Percentiles rank a stretch among this genome's conserved stretches.
phyloP scores from a whole-genome alignment of 2,113 vertebrate species.

The Amphiprion percula region DNA sequence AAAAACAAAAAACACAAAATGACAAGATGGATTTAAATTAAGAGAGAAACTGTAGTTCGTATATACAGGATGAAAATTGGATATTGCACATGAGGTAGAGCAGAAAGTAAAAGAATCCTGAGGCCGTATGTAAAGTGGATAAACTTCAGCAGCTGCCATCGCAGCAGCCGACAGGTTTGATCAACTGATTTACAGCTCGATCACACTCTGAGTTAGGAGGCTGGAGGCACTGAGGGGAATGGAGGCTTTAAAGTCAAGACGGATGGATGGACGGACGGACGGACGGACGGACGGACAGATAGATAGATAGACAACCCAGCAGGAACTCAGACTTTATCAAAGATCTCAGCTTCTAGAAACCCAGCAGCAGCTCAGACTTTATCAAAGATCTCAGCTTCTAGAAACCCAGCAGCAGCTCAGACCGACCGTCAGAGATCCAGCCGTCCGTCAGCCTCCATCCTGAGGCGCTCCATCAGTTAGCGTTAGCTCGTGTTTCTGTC shows the following conservation, averaged over 20 bases:
- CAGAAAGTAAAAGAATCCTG: constrained; percentile 4
- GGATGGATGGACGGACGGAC: background rate
- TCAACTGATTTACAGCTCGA: constrained; percentile 29
- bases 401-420: background rate
- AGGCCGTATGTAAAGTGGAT: constrained; percentile 7
- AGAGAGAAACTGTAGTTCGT: no score
- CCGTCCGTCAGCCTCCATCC: no score
- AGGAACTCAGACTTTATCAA: no score
- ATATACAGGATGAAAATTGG: no score
- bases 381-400: background rate
- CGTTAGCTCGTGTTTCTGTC: constrained; percentile 45
- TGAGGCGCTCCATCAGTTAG: constrained; percentile 13
- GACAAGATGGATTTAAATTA: no score
- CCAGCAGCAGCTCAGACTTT: no score
- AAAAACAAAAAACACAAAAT: no score
- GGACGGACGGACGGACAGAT: no score
- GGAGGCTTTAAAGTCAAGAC: background rate
- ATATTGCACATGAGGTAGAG: background rate
- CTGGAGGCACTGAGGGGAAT: background rate
- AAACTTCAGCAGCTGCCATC: background rate
- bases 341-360: no score
- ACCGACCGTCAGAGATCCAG: background rate
- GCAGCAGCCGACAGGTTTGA: constrained; percentile 3
- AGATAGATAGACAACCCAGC: no score
- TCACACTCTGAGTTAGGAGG: background rate